These are phyloP conservation scores for Bucorvus abyssinicus DNA, from an alignment of 2,797 vertebrate genomes.

Conservation along the genomic window DNA sequence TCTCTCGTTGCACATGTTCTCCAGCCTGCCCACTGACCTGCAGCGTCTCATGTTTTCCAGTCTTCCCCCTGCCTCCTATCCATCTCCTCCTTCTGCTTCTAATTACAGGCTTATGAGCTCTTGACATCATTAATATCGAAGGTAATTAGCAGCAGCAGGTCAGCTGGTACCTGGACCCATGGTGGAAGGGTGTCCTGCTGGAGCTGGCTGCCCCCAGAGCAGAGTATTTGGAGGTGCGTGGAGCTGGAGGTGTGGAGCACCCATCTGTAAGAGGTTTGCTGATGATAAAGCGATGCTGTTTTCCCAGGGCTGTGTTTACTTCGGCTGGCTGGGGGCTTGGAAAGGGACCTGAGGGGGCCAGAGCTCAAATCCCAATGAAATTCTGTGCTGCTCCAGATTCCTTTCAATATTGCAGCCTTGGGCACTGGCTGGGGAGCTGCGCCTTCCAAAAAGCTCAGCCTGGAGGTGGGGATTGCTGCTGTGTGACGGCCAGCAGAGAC, in stretches of 20 bases:
- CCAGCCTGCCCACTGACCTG: not conserved
- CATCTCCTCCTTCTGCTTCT: not conserved
- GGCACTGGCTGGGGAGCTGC: not conserved
- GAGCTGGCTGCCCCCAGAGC: not conserved
- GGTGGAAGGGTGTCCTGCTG: not conserved
- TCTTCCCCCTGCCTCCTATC: not conserved
- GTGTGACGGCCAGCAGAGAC: accelerated
- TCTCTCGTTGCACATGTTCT: not conserved
- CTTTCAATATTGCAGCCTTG: not conserved
- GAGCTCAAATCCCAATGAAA: not conserved
- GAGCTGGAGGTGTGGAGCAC: not conserved
- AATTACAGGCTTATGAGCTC: not conserved
- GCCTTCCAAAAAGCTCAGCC: not conserved
- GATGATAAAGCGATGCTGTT: not conserved
- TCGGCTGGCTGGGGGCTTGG: not conserved
- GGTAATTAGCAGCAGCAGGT: not conserved
- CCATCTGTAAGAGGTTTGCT: accelerated
- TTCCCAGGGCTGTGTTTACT: not conserved
- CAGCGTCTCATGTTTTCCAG: not conserved
- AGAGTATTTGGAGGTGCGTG: accelerated
- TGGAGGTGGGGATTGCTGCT: not conserved
- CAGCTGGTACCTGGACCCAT: accelerated
- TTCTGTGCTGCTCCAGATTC: not conserved
- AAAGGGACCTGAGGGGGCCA: accelerated
- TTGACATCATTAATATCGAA: not conserved